Conservation (phyloP, 2,113 vertebrate genomes). For the Cheilinus undulatus region DNA sequence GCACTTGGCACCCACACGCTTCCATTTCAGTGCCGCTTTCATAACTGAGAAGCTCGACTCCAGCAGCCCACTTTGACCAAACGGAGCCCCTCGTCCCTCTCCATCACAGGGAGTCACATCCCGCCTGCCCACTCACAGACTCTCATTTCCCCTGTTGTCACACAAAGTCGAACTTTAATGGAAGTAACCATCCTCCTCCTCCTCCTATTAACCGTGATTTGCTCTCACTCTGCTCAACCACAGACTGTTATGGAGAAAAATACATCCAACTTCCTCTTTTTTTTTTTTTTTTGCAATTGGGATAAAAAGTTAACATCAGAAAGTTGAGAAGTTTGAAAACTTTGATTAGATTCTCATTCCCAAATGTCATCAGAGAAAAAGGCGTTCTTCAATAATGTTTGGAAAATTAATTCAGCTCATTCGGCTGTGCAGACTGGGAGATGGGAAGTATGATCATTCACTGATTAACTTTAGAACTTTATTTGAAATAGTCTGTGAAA, state of each 20-base stretch:
- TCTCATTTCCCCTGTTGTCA: conserved; percentile 38
- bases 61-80: conserved; percentile 54
- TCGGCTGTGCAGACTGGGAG: background rate
- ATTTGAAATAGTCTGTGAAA: background rate
- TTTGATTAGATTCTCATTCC: conserved; percentile 41
- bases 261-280: conserved; percentile 32
- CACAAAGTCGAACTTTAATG: conserved; percentile 47
- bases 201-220: conserved; percentile 23
- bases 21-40: conserved; percentile 74
- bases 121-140: conserved; percentile 37
- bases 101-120: conserved; percentile 43
- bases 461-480: background rate
- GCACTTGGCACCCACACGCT: conserved; percentile 72
- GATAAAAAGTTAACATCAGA: conserved; percentile 21
- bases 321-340: conserved; percentile 14
- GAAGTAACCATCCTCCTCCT: conserved; percentile 4
- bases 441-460: conserved; percentile 4
- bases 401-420: conserved; percentile 33
- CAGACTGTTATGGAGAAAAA: conserved; percentile 24
- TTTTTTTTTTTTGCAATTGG: conserved; percentile 11
- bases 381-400: conserved; percentile 23
- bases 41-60: conserved; percentile 54
- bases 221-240: conserved; percentile 29
- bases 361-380: conserved; percentile 21
- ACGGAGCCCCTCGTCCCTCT: conserved; percentile 39